Conservation (phyloP, 2,888 invertebrate species). For the Pollenia griseotomentosa region DNA sequence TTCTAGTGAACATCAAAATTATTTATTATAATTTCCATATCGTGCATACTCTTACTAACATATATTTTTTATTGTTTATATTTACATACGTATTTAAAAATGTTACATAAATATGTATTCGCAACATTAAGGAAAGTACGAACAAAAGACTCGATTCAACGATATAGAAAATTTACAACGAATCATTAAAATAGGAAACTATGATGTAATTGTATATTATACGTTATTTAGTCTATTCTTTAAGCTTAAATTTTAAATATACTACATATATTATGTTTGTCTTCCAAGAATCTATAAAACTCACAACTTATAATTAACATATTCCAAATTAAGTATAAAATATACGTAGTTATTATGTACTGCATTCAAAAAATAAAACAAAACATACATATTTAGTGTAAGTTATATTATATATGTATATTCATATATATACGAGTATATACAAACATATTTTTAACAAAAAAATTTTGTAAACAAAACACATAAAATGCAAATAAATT, state of each 20-base stretch:
- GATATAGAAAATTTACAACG: constrained; percentile 63
- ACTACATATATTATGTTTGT: constrained; percentile 56
- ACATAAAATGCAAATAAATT: constrained; percentile 51
- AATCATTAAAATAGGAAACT: constrained; percentile 62
- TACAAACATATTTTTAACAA: constrained; percentile 21
- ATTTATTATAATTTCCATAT: constrained; percentile 64
- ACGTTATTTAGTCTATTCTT: constrained; percentile 55
- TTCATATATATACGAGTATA: constrained; percentile 12
- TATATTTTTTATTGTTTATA: constrained; percentile 49
- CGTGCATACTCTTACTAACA: constrained; percentile 8
- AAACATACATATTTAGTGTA: constrained; percentile 49
- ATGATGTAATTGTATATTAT: constrained; percentile 62
- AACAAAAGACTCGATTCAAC: constrained; percentile 64
- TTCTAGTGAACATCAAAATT: constrained; percentile 70
- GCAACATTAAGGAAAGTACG: constrained; percentile 1
- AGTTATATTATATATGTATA: constrained; percentile 43
- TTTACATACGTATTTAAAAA: constrained; percentile 36
- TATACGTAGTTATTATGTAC: constrained; percentile 37
- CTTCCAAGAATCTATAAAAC: constrained; percentile 66
- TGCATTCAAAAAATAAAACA: constrained; percentile 23
- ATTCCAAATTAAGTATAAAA: constrained; percentile 54
- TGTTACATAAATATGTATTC: constrained; percentile 1
- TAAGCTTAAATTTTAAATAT: constrained; percentile 62
- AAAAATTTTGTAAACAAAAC: constrained; percentile 37
- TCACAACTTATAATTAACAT: constrained; percentile 30